Base-by-base conservation (phyloP, 2,113 vertebrate species). In the Platanista minor region DNA sequence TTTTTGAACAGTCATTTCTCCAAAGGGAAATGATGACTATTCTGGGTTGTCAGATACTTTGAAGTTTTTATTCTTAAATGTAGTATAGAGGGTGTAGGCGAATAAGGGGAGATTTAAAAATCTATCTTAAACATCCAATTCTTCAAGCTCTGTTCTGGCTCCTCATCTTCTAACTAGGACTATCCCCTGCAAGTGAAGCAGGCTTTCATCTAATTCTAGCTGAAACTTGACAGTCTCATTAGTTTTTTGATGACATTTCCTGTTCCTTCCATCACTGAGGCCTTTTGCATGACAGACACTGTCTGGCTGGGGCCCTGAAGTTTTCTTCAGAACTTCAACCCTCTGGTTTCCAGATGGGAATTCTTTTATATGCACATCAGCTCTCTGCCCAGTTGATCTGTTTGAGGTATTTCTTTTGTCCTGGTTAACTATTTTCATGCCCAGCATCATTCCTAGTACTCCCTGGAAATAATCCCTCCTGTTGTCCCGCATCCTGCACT, bases 151-250 rank as follows among this genome's bases (percentile, higher is more conserved):
- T 94, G n/a, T 96, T 87, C 87, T 94, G 88, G 39, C 39, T 96
- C 94, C 93, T 95, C 91, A 67, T 92, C 88, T 87, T 92, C 89
- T 97, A 98, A 96, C 86, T 94, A 85, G 82, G 69, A 52, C 80
- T 93, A 74, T 93, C 49, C 89, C 72, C 86, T 95, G 69, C 88
- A 97, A 97, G 91, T 92, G 93, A 93, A 89, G 25, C 69, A 87
- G n/a, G 33, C 95, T 97, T 98, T 98, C 75, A 97, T 97, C 94
- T 97, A 96, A 98, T 97, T 98, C 97, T 95, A 97, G 49, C 77
- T 90, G 23, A 91, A 57, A 97, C 92, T 95, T 94, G 97, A 98
- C 87, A 88, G 80, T 97, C 64, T 96, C 74, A 96, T 97, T 85
- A 85, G 43, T 87, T 98, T 98, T 98, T 94, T 97, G 91, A 92